A percentile compares a stretch with the other conserved stretches of the same genome.
These are phyloP conservation scores for Phalacrocorax aristotelis DNA, from an alignment of 2,113 vertebrate species.

Conservation along the genomic window DNA sequence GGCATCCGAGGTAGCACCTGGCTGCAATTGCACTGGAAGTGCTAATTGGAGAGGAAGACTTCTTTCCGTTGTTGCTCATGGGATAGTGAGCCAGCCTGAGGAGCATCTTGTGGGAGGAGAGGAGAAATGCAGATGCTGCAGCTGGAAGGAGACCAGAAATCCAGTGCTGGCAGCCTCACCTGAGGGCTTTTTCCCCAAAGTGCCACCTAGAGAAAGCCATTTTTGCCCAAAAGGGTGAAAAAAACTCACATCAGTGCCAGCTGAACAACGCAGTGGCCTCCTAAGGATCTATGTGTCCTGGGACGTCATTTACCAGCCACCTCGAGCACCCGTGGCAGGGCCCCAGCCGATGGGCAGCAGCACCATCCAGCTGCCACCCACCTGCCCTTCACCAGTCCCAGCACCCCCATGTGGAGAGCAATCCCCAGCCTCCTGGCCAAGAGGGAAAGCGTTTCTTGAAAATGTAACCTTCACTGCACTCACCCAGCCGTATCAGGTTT, in stretches of 20 bases:
- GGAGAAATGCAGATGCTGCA: not conserved
- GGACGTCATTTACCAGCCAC: not conserved
- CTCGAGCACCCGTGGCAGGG: fast-evolving
- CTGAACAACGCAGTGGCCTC: not conserved
- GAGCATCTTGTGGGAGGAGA: fast-evolving
- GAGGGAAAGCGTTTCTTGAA: not conserved
- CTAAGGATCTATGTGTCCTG: not conserved
- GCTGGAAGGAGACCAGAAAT: not conserved
- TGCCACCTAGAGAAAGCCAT: not conserved
- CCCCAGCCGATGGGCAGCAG: not conserved
- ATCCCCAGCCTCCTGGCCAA: fast-evolving
- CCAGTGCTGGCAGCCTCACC: not conserved
- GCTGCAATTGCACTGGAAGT: not conserved
- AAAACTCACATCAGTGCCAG: not conserved
- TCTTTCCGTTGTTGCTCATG: fast-evolving
- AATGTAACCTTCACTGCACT: not conserved
- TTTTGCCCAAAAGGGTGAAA: not conserved
- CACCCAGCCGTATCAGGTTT: not conserved
- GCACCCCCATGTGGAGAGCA: fast-evolving
- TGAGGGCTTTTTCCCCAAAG: not conserved
- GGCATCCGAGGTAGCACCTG: fast-evolving
- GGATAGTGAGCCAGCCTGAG: not conserved
- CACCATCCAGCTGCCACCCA: not conserved
- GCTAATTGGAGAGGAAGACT: not conserved
- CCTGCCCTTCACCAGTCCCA: not conserved